phyloP scores from a whole-genome alignment of 2,888 invertebrate genomes.

The Agonopterix arenella region DNA sequence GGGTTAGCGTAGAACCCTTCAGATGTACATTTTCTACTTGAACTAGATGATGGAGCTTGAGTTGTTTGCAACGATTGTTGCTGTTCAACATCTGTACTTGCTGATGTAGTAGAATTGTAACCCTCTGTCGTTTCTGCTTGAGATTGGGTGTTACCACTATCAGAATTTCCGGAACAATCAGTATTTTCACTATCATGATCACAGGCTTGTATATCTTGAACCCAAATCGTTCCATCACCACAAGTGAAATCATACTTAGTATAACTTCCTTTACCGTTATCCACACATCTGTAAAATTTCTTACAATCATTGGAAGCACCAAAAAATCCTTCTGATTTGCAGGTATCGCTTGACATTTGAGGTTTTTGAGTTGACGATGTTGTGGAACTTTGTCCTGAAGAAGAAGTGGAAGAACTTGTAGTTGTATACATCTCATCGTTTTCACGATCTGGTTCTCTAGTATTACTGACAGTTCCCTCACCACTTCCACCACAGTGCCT shows the following conservation, averaged over 20 bases:
- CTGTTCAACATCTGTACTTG: slow-evolving; percentile 1
- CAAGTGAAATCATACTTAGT: slow-evolving; percentile 83
- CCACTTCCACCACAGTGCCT: slow-evolving; percentile 1
- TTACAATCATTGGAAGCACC: slow-evolving; percentile 80
- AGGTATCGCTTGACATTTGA: slow-evolving; percentile 27
- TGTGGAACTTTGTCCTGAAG: slow-evolving; percentile 6
- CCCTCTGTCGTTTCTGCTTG: slow-evolving; percentile 8
- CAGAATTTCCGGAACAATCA: slow-evolving; percentile 16
- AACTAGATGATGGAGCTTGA: slow-evolving; percentile 11
- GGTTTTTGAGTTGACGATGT: slow-evolving; percentile 17
- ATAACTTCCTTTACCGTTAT: slow-evolving; percentile 74
- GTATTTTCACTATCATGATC: slow-evolving; percentile 54
- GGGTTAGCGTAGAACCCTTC: slow-evolving; percentile 84
- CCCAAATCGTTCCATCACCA: slow-evolving; percentile 83
- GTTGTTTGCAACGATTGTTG: slow-evolving; percentile 2
- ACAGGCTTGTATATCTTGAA: slow-evolving; percentile 73
- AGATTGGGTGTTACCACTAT: slow-evolving; percentile 12
- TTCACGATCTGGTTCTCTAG: slow-evolving; percentile 11
- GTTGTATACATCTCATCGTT: slow-evolving; percentile 19
- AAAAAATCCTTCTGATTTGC: slow-evolving; percentile 81
- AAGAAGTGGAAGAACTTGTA: slow-evolving; percentile 13
- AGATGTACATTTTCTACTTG: slow-evolving; percentile 53
- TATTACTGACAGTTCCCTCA: neutral
- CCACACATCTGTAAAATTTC: slow-evolving; percentile 85
- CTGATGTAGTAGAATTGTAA: slow-evolving; percentile 8